Conservation (phyloP, 2,113 vertebrate genomes). For the Labeo catla region DNA sequence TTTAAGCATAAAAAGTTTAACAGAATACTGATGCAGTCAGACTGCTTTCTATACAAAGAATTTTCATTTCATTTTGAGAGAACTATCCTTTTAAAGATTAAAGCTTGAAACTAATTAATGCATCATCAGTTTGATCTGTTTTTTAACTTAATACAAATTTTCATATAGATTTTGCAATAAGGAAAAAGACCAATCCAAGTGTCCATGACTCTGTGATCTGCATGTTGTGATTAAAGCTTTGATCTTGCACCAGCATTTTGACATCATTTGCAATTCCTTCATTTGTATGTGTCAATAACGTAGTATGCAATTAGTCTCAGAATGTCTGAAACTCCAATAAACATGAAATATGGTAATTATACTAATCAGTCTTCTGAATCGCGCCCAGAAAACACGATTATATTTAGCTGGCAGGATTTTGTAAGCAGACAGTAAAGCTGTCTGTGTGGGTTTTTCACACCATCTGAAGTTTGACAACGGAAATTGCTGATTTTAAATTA, state of each 20-base stretch:
- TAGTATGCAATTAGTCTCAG: constrained; percentile 21
- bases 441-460: constrained; percentile 1
- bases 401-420: background rate
- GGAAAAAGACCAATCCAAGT: background rate
- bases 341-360: constrained; percentile 42
- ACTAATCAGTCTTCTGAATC: constrained; percentile 32
- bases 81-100: background rate
- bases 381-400: constrained; percentile 23
- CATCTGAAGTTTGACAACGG: constrained; percentile 27
- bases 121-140: background rate
- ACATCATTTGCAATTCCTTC: background rate
- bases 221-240: constrained; percentile 6
- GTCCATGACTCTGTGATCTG: background rate
- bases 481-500: background rate
- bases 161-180: background rate
- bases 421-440: constrained; percentile 1
- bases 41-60: background rate
- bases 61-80: background rate
- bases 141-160: background rate
- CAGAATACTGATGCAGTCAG: too few species aligned
- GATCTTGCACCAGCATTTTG: constrained; percentile 12
- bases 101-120: background rate
- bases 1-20: background rate
- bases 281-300: constrained; percentile 19
- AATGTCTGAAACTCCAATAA: constrained; percentile 15